phyloP scores from a whole-genome alignment of 2,888 invertebrate species.

The Cheilosia scutellata region DNA sequence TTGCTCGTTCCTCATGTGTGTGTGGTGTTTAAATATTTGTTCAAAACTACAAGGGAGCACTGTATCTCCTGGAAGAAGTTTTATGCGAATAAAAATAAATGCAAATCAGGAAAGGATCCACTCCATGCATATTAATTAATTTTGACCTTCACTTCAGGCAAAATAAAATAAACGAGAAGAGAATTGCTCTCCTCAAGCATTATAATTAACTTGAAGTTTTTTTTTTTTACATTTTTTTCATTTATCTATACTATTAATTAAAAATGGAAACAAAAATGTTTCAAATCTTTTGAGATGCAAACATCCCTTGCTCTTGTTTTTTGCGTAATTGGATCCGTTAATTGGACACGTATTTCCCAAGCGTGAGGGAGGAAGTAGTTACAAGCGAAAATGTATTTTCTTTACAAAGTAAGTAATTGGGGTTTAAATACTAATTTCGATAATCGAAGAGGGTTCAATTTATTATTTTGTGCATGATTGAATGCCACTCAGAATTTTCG shows the following conservation, averaged over 20 bases:
- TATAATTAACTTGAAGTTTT: conserved; percentile 35
- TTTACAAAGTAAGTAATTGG: too few relatives aligned
- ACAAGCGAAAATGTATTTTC: conserved; percentile 7
- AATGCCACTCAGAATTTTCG: too few relatives aligned
- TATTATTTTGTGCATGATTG: too few relatives aligned
- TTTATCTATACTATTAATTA: conserved; percentile 46
- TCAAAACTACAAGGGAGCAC: too few relatives aligned
- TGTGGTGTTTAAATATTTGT: too few relatives aligned
- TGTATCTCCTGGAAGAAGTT: conserved; percentile 1
- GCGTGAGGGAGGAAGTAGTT: neutral
- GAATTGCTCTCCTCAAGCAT: neutral
- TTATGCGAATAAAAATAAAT: neutral
- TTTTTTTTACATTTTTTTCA: conserved; percentile 9
- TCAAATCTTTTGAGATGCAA: conserved; percentile 43
- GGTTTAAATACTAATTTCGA: too few relatives aligned
- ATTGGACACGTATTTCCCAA: conserved; percentile 56
- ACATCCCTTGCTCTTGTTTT: neutral
- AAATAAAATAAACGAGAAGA: neutral
- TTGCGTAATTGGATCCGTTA: conserved; percentile 63
- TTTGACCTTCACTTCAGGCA: conserved; percentile 7
- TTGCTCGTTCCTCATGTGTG: too few relatives aligned
- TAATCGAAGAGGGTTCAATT: too few relatives aligned
- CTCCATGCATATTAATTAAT: neutral
- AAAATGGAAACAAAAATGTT: conserved; percentile 35
- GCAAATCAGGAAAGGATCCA: neutral